Percentiles rank a stretch among this genome's conserved stretches.
Conservation (phyloP, 2,888 invertebrate species). For the Diaperis boleti region DNA sequence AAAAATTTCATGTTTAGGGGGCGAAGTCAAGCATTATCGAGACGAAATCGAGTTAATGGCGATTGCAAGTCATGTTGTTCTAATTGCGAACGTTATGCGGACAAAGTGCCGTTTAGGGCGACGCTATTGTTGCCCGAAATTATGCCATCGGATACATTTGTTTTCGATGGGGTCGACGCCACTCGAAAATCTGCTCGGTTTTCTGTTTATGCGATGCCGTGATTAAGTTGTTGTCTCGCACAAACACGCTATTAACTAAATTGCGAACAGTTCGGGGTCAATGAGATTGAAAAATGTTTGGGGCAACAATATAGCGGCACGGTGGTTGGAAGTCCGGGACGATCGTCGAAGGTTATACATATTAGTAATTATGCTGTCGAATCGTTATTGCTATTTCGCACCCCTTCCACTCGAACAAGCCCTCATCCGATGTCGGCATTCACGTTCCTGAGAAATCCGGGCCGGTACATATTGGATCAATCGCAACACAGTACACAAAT, state of each 20-base stretch:
- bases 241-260: conserved; percentile 36
- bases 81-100: conserved; percentile 57
- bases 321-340: too few relatives aligned
- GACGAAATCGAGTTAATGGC: conserved; percentile 61
- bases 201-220: conserved; percentile 48
- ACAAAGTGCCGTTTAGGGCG: conserved; percentile 46
- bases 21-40: conserved; percentile 55
- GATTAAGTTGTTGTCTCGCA: conserved; percentile 29
- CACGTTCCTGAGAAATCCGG: too few relatives aligned
- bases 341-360: too few relatives aligned
- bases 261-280: too few relatives aligned
- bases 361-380: too few relatives aligned
- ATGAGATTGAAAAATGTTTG: too few relatives aligned
- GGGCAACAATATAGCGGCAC: too few relatives aligned
- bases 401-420: too few relatives aligned
- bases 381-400: too few relatives aligned
- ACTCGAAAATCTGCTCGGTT: conserved; percentile 59
- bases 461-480: conserved; percentile 10
- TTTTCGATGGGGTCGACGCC: conserved; percentile 52
- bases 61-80: conserved; percentile 62
- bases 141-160: conserved; percentile 52
- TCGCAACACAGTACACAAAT: conserved; percentile 3
- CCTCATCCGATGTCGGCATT: too few relatives aligned
- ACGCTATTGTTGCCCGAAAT: conserved; percentile 50
- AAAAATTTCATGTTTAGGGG: conserved; percentile 32